These are phyloP conservation scores for Eubasilissa regina DNA, from an alignment of 1,140 invertebrate species.

Conservation along the genomic window DNA sequence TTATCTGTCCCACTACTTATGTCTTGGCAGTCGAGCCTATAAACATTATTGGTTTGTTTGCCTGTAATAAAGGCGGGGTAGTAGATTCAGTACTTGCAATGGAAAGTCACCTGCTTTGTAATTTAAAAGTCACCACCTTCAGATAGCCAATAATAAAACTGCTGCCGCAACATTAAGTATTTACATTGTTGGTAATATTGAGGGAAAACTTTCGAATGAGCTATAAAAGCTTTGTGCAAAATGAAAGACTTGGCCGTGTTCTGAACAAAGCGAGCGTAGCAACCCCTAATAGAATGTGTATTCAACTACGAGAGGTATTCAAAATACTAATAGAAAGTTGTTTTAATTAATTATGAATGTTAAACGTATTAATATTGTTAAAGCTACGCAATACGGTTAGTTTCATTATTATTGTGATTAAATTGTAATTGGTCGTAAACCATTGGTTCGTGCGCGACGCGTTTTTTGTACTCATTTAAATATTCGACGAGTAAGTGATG, in stretches of 20 bases:
- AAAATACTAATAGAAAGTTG: too few relatives aligned
- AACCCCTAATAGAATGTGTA: not conserved
- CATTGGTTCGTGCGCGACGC: too few relatives aligned
- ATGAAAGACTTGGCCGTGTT: conserved; percentile 17
- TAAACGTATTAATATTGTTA: too few relatives aligned
- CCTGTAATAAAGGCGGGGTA: not conserved
- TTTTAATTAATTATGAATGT: too few relatives aligned
- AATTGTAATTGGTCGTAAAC: too few relatives aligned
- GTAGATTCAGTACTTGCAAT: not conserved
- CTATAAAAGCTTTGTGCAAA: conserved; percentile 25
- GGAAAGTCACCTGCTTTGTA: conserved; percentile 24
- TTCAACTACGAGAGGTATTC: not conserved
- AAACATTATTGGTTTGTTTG: too few relatives aligned
- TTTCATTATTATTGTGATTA: too few relatives aligned
- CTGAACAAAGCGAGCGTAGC: not conserved
- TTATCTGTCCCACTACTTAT: too few relatives aligned
- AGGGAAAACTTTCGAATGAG: conserved; percentile 20
- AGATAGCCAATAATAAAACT: conserved; percentile 1
- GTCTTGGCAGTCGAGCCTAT: too few relatives aligned
- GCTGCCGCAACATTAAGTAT: conserved; percentile 11
- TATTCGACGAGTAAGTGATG: too few relatives aligned
- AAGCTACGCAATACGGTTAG: too few relatives aligned
- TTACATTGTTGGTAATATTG: conserved; percentile 20
- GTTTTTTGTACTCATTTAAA: too few relatives aligned
- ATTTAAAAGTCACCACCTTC: conserved; percentile 46